Base-by-base conservation (phyloP, 2,797 vertebrate species). In the Pseudocheirus occidentalis region DNA sequence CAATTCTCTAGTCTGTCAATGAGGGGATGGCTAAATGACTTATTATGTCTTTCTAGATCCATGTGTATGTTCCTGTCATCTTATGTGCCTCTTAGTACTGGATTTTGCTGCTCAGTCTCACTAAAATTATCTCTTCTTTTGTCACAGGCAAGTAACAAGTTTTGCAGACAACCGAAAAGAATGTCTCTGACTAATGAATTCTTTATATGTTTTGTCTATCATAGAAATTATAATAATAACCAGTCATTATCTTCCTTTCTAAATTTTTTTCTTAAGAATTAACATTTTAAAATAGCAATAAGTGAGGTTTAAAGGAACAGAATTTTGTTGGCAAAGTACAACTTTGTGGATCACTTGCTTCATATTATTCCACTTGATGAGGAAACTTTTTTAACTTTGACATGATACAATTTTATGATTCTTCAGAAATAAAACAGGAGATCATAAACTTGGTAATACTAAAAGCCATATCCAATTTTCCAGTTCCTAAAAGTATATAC, bases 191-290 rank as follows among this genome's bases (percentile, higher is more conserved):
- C 34, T n/a, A 18, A 87, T 87, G n/a, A 73, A 46, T 81, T 24
- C 18, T 81, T 46, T 27, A 27, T 3, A 9, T 14, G 7, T 73
- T 73, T 87, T 81, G 62, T 34, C 73, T 87, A 46, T 62, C 21
- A 81, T 11, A 11, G 50, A 87, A 87, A 46, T 21, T 2, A 46
- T 50, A 46, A 87, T 46, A 81, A 46, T 24, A 9, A 27, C 24
- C 89, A n/a, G 90, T 73, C 46, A 57, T 92, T 94, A 92, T 56
- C 0, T 55, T 16, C 3, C 4, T 90, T 91, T 54, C 13, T 94
- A 95, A 90, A 73, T 92, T 92, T 94, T 94, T n/a, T 93, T 93
- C 50, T 56, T 90, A 40, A 93, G 94, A 97, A 87, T 46, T 87
- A 94, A n/a, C 21, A 90, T 13, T 14, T 54, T 93, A 92, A 92